A percentile compares a stretch with the other conserved stretches of the same genome.
Evolutionary conservation across 2,797 vertebrate genomes (phyloP).

Genomic region (Pogoniulus pusillus): DNA sequence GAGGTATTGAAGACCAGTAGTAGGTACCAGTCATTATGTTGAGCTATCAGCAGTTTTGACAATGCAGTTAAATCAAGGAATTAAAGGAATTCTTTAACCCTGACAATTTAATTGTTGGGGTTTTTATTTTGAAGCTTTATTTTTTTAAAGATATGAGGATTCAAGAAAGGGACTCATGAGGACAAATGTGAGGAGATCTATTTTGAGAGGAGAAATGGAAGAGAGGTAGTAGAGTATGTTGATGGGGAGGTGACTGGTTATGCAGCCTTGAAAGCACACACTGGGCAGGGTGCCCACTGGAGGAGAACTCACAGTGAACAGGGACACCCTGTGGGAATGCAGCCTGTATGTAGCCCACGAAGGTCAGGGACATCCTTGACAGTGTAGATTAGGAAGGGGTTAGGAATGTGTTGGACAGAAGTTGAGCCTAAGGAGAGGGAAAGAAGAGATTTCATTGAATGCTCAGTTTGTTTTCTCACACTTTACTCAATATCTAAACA

Average conservation of each 20-base stretch:
- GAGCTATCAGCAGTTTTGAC: neutral
- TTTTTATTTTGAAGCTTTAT: neutral
- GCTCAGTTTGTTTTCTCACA: neutral
- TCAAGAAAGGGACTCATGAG: neutral
- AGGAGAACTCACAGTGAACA: neutral
- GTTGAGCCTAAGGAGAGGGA: neutral
- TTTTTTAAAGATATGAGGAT: neutral
- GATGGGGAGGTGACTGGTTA: neutral
- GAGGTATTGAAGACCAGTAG: neutral
- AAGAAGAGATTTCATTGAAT: neutral
- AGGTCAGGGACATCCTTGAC: neutral
- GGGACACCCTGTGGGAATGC: neutral
- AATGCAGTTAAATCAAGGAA: neutral
- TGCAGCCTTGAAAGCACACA: neutral
- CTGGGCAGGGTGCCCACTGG: neutral
- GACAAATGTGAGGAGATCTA: neutral
- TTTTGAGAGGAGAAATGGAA: neutral
- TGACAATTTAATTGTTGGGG: neutral
- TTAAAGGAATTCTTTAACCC: neutral
- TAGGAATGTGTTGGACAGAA: neutral
- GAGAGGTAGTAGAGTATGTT: neutral
- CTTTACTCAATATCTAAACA: neutral
- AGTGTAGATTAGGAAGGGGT: neutral
- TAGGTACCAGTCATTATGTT: neutral
- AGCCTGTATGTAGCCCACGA: neutral